Base-by-base conservation (phyloP, 1,140 invertebrate genomes). In the Branchinecta lindahli region DNA sequence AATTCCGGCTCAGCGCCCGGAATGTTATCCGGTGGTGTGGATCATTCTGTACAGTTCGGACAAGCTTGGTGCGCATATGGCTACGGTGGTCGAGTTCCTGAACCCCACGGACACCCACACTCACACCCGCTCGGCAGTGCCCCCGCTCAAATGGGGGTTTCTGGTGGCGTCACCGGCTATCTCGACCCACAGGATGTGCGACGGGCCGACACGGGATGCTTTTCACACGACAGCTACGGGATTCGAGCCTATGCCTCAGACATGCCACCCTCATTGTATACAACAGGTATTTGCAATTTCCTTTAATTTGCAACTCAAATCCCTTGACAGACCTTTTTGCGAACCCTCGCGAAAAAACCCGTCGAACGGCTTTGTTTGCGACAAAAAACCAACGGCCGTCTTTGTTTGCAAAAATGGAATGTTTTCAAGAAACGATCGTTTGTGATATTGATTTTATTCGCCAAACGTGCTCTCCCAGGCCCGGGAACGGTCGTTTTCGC, bases 181-280 rank as follows among this genome's bases (percentile, higher is more conserved):
- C 74, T 78, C 46, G 87, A 88, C 74, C 84, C 85, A 66, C 83
- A 86, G 67, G 82, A 84, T 52, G 82, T 69, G 6, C 52, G 71
- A 72, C 74, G 69, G 72, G 84, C 84, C 61, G 87, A 88, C 72
- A 83, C 83, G n/a, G 84, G 82, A 61, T 81, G 84, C 70, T 89
- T 89, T 79, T 83, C 85, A 5, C 87, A 89, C 75, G 87, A 89
- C 74, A 83, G 86, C 44, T 90, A 91, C 77, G 84, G 85, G 8
- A 82, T 90, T 9, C 83, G 88, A 74, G 89, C 87, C 79, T 90
- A 90, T 75, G 82, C 80, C 44, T 83, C 83, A 21, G 83, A 86
- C 12, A 87, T 90, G 70, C 85, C 87, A 20, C 86, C 88, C 70
- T 87, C 87, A 72, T 87, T 88, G 3, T 91, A 90, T 75, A 86